phyloP scores from a whole-genome alignment of 2,113 vertebrate species.

The Grammomys dolichurus region DNA sequence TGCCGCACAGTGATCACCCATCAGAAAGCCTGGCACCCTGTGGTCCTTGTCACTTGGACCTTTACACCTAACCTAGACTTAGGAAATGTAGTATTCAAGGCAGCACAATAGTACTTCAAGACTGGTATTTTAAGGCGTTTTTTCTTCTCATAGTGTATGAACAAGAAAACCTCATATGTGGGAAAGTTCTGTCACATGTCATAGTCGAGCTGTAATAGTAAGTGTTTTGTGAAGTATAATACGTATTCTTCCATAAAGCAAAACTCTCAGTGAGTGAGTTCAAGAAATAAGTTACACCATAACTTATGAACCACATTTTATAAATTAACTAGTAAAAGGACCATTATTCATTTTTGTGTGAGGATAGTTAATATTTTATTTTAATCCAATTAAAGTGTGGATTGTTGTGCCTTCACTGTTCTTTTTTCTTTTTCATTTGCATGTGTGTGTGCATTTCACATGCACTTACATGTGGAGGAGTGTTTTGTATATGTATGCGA shows the following conservation, averaged over 20 bases:
- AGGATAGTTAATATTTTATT: conserved; percentile 43
- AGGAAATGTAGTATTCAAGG: conserved; percentile 30
- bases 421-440: not conserved
- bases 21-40: not conserved
- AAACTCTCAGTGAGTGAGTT: conserved; percentile 12
- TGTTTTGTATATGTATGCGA: not conserved
- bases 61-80: conserved; percentile 41
- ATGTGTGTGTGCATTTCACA: not conserved
- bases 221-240: conserved; percentile 47
- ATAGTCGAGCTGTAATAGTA: conserved; percentile 16
- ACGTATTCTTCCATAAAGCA: not conserved
- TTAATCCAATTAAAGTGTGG: conserved; percentile 53
- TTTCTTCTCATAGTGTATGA: not conserved
- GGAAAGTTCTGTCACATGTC: not conserved
- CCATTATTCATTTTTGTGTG: conserved; percentile 49
- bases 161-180: conserved; percentile 34
- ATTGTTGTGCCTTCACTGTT: not conserved
- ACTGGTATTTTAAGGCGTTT: conserved; percentile 32
- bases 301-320: conserved; percentile 38
- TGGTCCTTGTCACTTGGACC: not conserved
- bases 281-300: conserved; percentile 13
- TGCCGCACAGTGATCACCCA: not conserved
- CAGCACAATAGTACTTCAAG: not conserved
- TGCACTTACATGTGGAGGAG: not conserved
- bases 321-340: conserved; percentile 45